Conservation (phyloP, 2,888 invertebrate species). For the Melikaiella ostensackeni region DNA sequence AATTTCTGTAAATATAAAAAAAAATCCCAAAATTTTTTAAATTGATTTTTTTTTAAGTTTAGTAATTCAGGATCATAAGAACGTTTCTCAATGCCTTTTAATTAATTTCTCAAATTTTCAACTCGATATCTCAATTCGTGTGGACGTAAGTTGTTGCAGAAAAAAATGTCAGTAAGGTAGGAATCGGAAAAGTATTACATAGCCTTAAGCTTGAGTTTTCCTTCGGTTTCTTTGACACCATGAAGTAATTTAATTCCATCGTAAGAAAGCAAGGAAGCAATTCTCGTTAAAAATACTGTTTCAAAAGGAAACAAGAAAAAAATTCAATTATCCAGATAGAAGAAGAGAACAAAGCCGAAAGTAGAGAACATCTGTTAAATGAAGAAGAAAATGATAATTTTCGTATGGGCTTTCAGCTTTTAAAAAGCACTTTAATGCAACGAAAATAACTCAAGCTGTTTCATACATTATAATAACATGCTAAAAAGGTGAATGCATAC, state of each 20-base stretch:
- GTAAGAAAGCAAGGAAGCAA: neutral
- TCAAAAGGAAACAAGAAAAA: neutral
- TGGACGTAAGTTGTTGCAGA: too few species aligned
- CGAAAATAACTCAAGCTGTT: neutral
- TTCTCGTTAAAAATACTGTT: constrained; percentile 2
- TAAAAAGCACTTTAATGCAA: neutral
- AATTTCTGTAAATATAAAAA: too few species aligned
- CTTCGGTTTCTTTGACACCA: neutral
- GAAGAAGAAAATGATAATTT: neutral
- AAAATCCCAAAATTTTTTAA: too few species aligned
- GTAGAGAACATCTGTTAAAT: neutral
- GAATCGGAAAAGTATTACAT: too few species aligned
- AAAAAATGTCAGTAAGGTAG: too few species aligned
- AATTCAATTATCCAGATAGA: neutral
- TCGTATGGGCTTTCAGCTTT: neutral
- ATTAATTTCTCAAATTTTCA: too few species aligned
- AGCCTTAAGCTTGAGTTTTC: neutral
- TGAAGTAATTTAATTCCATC: neutral
- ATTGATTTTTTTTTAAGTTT: too few species aligned
- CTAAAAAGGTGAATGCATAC: neutral
- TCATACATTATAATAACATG: neutral
- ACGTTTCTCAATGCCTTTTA: too few species aligned
- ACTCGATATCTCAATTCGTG: too few species aligned
- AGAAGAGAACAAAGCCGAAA: neutral
- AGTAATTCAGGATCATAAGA: too few species aligned